Percentiles rank a stretch among this genome's conserved stretches.
Conservation (phyloP, 2,797 vertebrate species). For the Avahi laniger region DNA sequence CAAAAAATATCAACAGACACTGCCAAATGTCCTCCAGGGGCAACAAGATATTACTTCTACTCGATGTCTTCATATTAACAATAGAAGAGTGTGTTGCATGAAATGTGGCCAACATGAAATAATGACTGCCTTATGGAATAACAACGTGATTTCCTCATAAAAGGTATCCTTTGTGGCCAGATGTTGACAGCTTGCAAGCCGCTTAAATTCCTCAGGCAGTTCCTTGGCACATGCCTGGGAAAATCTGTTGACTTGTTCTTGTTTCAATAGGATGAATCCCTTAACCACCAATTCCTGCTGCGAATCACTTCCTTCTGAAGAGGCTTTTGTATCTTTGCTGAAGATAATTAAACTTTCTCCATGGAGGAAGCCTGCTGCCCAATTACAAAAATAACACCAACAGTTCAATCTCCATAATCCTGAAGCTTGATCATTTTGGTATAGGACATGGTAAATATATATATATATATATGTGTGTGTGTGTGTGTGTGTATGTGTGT, state of each 20-base stretch:
- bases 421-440: not conserved
- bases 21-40: not conserved
- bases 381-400: not conserved
- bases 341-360: not conserved
- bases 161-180: not conserved
- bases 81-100: not conserved
- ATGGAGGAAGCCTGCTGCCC: not conserved
- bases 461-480: no score
- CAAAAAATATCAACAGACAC: not conserved
- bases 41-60: not conserved
- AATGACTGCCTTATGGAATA: not conserved
- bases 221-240: not conserved
- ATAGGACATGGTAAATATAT: not conserved
- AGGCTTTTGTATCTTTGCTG: not conserved
- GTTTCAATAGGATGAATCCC: slow-evolving; percentile 9
- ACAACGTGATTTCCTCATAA: not conserved
- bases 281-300: slow-evolving; percentile 17
- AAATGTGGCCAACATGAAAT: not conserved
- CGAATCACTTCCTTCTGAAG: slow-evolving; percentile 41
- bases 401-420: not conserved
- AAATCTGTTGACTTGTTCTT: slow-evolving; percentile 47
- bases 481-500: no score
- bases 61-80: not conserved
- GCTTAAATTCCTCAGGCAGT: not conserved
- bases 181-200: slow-evolving; percentile 16